Evolutionary conservation across 2,888 invertebrate genomes (phyloP).

Genomic region (Globia sparganii): DNA sequence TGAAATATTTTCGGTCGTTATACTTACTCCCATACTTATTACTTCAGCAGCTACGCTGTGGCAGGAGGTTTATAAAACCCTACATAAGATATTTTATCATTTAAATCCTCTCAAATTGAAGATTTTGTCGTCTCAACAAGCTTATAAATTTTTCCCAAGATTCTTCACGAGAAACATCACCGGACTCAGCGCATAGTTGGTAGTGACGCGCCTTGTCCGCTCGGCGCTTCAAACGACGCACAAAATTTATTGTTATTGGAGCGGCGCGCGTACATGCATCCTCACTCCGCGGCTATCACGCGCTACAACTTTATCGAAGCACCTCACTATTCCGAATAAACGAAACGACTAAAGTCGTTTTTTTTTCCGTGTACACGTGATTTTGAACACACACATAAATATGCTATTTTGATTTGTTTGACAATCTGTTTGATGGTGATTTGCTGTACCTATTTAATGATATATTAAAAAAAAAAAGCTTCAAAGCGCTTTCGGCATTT

Average conservation of each 20-base stretch:
- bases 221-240: slow-evolving; percentile 88
- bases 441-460: slow-evolving; percentile 7
- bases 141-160: background rate
- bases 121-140: background rate
- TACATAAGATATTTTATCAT: background rate
- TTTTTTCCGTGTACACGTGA: slow-evolving; percentile 74
- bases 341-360: too few species aligned
- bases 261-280: slow-evolving; percentile 89
- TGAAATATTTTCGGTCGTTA: background rate
- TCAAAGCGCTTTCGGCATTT: slow-evolving; percentile 10
- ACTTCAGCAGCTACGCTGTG: background rate
- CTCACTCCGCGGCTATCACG: slow-evolving; percentile 90
- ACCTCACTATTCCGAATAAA: slow-evolving; percentile 79
- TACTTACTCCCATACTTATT: background rate
- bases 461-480: slow-evolving; percentile 6
- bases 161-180: background rate
- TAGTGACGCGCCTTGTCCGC: slow-evolving; percentile 64
- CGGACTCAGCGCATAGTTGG: slow-evolving; percentile 37
- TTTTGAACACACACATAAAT: slow-evolving; percentile 72
- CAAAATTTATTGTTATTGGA: slow-evolving; percentile 90
- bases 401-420: slow-evolving; percentile 75
- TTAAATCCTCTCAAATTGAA: background rate
- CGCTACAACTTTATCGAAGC: slow-evolving; percentile 87
- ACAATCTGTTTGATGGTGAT: slow-evolving; percentile 61
- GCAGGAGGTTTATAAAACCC: background rate